Evolutionary conservation across 2,113 vertebrate species (phyloP).

Genomic region (Rhinopithecus roxellana): DNA sequence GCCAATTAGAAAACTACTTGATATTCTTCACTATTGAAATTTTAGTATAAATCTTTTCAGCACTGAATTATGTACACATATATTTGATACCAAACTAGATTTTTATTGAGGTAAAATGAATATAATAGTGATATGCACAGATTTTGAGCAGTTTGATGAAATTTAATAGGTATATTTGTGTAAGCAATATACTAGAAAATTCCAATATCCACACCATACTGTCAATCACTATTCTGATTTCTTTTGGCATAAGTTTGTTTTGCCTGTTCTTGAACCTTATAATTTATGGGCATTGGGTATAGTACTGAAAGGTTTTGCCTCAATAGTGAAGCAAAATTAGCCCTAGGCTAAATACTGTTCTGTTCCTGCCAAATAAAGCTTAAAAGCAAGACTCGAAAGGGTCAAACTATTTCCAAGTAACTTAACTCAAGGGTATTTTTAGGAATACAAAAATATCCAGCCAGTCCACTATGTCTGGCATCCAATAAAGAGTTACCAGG

Average conservation of each 20-base stretch:
- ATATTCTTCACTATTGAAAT: background rate
- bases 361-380: conserved; percentile 12
- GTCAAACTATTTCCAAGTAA: conserved; percentile 36
- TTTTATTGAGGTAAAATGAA: background rate
- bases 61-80: background rate
- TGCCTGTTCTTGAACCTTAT: background rate
- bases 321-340: conserved; percentile 7
- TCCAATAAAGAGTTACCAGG: conserved; percentile 9
- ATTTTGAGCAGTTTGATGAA: background rate
- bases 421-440: conserved; percentile 61
- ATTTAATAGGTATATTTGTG: background rate
- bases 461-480: conserved; percentile 17
- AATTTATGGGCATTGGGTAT: background rate
- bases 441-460: conserved; percentile 51
- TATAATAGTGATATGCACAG: background rate
- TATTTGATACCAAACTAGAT: background rate
- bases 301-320: background rate
- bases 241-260: background rate
- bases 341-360: background rate
- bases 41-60: background rate
- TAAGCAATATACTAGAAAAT: background rate
- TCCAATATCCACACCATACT: background rate
- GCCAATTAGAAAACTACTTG: background rate
- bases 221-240: background rate
- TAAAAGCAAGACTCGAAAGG: conserved; percentile 37